Evolutionary conservation across 2,888 invertebrate genomes (phyloP).

Genomic region (Acleris laterana): DNA sequence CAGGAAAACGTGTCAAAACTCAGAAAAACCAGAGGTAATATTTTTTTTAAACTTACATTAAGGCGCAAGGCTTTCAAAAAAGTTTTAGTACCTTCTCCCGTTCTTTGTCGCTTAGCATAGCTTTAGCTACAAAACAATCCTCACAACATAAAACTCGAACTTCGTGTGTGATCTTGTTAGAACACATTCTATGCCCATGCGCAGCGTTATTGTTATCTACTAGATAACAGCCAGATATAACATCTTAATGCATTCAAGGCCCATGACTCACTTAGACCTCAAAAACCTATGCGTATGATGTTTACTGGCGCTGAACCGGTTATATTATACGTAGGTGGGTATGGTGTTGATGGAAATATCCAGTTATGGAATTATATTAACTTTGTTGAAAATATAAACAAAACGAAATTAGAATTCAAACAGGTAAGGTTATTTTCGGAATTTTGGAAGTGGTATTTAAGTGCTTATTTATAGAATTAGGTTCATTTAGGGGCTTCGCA

Average conservation of each 20-base stretch:
- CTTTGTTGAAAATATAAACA: neutral
- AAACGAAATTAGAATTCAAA: neutral
- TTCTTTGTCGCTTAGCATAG: neutral
- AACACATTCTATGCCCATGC: conserved; percentile 7
- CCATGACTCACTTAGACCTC: too few relatives aligned
- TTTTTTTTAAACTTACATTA: too few relatives aligned
- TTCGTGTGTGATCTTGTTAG: conserved; percentile 22
- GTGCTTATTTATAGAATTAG: too few relatives aligned
- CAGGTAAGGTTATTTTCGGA: too few relatives aligned
- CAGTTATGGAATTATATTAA: conserved; percentile 3
- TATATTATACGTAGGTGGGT: conserved; percentile 9
- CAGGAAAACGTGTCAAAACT: too few relatives aligned
- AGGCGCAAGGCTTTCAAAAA: too few relatives aligned
- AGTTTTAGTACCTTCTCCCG: too few relatives aligned
- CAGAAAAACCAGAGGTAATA: too few relatives aligned
- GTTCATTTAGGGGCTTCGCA: too few relatives aligned
- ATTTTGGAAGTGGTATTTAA: too few relatives aligned
- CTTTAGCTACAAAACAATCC: neutral
- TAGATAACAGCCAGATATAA: conserved; percentile 21
- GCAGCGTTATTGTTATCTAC: conserved; percentile 16
- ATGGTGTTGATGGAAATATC: neutral
- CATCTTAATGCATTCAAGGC: too few relatives aligned
- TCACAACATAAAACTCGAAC: neutral
- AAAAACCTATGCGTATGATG: too few relatives aligned
- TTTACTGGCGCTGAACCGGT: neutral